Base-by-base conservation (phyloP, 2,888 invertebrate species). In the Pandemis heparana region DNA sequence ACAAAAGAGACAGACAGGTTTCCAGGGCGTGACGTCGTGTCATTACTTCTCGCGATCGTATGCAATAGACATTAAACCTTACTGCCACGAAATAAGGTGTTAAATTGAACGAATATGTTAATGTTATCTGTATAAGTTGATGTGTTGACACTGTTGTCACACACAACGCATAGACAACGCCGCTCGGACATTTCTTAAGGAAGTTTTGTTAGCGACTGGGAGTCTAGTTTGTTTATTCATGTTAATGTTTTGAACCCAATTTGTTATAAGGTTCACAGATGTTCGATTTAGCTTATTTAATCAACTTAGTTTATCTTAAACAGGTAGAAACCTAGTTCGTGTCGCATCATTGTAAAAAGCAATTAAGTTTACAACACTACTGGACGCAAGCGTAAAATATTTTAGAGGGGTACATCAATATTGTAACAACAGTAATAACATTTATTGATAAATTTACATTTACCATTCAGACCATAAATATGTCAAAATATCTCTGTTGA, bases 361-460 rank as follows among this genome's bases (percentile, higher is more conserved):
- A 74, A 65, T 74, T 75, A 79, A 78, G 80, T 80, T 71, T 70
- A 64, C 69, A 74, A 71, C 79, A 82, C 85, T 86, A 88, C 82
- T 86, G 89, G 87, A 92, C 89, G 89, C 83, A 91, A 91, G 91
- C 91, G 84, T 87, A 88, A 75, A 80, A 77, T 77, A 78, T 83
- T 83, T 78, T 83, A 83, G 81, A 81, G 82, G 79, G 79, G 82
- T 85, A 86, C 81, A 76, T 80, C 79, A 81, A 82, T 71, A 81
- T 82, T 83, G 84, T 87, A 86, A 84, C 81, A 87, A 86, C 83
- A 85, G 78, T 84, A 79, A 85, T 85, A 85, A 87, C 78, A 79
- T 83, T 85, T 83, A 81, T 78, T 76, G 74, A 77, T 79, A 77
- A 77, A 75, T 76, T 74, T 61, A 63, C 62, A 32, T 46, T 61